These are phyloP conservation scores for Atractosteus spatula DNA, from an alignment of 2,113 vertebrate genomes.

Conservation along the genomic window DNA sequence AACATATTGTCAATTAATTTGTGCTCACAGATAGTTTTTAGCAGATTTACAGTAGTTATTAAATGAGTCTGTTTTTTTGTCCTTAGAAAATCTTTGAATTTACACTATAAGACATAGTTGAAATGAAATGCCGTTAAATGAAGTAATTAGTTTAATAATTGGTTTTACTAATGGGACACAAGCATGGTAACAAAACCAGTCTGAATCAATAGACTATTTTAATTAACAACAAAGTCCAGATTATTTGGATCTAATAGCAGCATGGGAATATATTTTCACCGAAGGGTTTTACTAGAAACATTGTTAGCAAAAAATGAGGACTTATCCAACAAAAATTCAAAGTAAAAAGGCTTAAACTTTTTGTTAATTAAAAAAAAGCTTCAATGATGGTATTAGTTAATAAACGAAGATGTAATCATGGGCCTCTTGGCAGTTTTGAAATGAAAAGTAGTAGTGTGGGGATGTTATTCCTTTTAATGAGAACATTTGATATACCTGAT, in stretches of 20 bases:
- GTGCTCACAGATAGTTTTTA: no score
- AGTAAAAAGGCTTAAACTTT: constrained; percentile 23
- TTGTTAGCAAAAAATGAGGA: no score
- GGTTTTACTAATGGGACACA: background rate
- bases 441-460: constrained; percentile 62
- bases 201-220: background rate
- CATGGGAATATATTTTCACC: background rate
- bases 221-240: constrained; percentile 7
- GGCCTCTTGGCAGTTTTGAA: constrained; percentile 59
- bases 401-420: constrained; percentile 80
- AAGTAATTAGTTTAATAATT: background rate
- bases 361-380: constrained; percentile 59
- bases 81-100: no score
- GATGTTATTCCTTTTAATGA: constrained; percentile 44
- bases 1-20: no score
- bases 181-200: constrained; percentile 3
- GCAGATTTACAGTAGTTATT: no score
- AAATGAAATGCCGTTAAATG: background rate
- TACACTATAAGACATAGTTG: no score
- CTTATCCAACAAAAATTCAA: constrained; percentile 39
- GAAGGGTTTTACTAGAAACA: background rate
- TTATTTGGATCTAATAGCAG: background rate
- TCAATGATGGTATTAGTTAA: constrained; percentile 82
- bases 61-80: no score
- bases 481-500: constrained; percentile 77